These are phyloP conservation scores for Ypsolopha sequella DNA, from an alignment of 2,888 invertebrate genomes.

Conservation along the genomic window DNA sequence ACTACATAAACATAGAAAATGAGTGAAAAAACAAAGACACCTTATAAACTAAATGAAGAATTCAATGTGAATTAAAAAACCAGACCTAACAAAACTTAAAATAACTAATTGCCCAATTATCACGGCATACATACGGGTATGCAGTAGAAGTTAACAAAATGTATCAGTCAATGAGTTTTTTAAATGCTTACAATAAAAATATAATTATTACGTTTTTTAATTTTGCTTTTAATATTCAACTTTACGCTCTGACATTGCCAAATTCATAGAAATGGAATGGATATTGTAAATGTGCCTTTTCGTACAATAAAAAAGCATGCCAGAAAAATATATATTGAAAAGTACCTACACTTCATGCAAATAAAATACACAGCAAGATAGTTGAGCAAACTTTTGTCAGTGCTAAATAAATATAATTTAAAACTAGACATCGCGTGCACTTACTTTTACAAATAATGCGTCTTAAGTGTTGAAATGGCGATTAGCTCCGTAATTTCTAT, in stretches of 20 bases:
- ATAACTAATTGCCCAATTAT: conserved; percentile 25
- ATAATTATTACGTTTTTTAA: background rate
- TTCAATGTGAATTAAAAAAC: conserved; percentile 35
- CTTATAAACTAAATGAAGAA: conserved; percentile 16
- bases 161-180: background rate
- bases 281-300: background rate
- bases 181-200: conserved; percentile 2
- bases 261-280: conserved; percentile 3
- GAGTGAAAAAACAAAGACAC: conserved; percentile 9
- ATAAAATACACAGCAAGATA: background rate
- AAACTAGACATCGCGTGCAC: too few species aligned
- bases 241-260: background rate
- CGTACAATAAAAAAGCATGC: background rate
- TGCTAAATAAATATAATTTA: background rate
- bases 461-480: too few species aligned
- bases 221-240: background rate
- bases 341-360: background rate
- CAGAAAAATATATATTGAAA: background rate
- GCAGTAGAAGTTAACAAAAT: conserved; percentile 1
- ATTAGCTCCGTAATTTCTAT: too few species aligned
- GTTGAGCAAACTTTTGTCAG: background rate
- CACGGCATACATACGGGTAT: conserved; percentile 18
- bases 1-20: background rate
- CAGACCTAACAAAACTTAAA: conserved; percentile 17
- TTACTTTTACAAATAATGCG: too few species aligned